phyloP scores from a whole-genome alignment of 2,113 vertebrate genomes.

The Macaca nemestrina region DNA sequence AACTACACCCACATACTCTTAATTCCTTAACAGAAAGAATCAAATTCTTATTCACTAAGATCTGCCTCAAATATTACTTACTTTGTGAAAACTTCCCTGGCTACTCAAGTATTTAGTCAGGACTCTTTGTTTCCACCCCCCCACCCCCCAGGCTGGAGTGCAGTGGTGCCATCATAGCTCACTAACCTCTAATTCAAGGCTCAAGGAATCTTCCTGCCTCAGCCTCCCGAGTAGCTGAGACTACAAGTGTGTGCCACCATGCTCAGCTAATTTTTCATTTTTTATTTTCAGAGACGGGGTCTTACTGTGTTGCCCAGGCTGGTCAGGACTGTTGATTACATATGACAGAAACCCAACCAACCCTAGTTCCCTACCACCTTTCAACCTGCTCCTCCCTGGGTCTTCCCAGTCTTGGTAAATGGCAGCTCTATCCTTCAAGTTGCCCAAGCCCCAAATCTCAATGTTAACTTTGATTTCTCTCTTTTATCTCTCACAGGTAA shows the following conservation, averaged over 20 bases:
- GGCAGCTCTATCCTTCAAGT: background rate
- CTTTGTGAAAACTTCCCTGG: background rate
- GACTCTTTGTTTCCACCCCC: background rate
- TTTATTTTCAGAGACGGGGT: too few relatives aligned
- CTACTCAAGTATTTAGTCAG: background rate
- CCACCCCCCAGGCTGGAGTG: background rate
- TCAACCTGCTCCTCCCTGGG: too few relatives aligned
- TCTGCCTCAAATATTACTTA: background rate
- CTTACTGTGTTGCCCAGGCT: too few relatives aligned
- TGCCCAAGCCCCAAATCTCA: background rate
- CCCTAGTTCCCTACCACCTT: too few relatives aligned
- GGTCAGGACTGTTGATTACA: too few relatives aligned
- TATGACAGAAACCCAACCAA: background rate
- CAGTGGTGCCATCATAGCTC: too few relatives aligned
- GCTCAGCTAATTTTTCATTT: fast-evolving
- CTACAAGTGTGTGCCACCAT: fast-evolving
- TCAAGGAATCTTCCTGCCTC: too few relatives aligned
- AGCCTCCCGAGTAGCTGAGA: too few relatives aligned
- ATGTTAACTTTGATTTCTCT: background rate
- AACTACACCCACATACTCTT: background rate
- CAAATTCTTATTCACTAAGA: background rate
- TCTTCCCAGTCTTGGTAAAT: background rate
- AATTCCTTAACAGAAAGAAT: background rate
- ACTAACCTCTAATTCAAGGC: too few relatives aligned
- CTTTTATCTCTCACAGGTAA: background rate